Base-by-base conservation (phyloP, 2,797 vertebrate genomes). In the Chaunax sp. region DNA sequence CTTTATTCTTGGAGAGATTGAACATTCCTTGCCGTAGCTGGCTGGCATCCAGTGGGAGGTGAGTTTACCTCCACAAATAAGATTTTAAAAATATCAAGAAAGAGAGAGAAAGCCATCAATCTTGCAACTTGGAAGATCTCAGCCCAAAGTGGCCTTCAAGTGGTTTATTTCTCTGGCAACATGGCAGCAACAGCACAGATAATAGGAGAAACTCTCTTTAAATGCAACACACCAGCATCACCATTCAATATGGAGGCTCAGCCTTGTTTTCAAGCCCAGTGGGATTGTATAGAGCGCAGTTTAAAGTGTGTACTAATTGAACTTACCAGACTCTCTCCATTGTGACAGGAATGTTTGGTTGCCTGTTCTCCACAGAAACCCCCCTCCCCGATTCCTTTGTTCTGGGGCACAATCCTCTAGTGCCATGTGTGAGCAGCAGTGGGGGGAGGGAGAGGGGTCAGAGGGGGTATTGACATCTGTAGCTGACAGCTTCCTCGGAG, bases 301-400 rank as follows among this genome's bases (percentile, higher is more conserved):
- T 67, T 84, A 77, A 87, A 87, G 89, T 75, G 76, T 64, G 71
- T 65, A 68, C 83, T 87, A 85, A 91, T 89, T 92, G 88, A 92
- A 91, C 87, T 89, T 89, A 77, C 75, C 25, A 44, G 60, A 56
- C 79, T 69, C 85, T 77, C 62, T 69, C 82, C 82, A 89, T 92
- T 93, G 90, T 92, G 69, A 72, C 54, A 62, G 92, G 92, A 93
- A 93, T 93, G 92, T 92, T 90, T 88, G 89, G 84, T 73, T 77
- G 77, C 78, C 57, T 45, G 75, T 77, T 78, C 78, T 72, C 81
- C 80, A 71, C 77, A 80, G 79, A 84, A 80, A 54, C 63, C 88
- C 87, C 87, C 70, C 68, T 11, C 87, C 87, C 70, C 68, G 3
- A 30, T 57, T 81, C 79, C 87, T 89, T 93, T 94, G 91, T 93